phyloP scores from a whole-genome alignment of 2,113 vertebrate genomes.

The Thalassarche chlororhynchos region DNA sequence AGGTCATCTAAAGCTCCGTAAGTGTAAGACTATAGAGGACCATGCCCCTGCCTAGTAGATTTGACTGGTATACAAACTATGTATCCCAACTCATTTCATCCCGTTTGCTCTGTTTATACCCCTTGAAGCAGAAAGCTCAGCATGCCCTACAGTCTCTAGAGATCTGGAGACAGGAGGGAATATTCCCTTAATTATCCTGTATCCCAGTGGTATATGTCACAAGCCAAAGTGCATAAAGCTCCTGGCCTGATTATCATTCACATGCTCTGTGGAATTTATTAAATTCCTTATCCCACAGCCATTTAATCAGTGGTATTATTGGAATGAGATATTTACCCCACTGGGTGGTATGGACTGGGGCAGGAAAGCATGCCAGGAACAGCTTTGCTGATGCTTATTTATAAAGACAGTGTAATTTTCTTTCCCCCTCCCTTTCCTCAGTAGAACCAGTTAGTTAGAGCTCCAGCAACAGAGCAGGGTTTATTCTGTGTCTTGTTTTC shows the following conservation, averaged over 20 bases:
- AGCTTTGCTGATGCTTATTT: conserved; percentile 47
- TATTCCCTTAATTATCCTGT: conserved; percentile 43
- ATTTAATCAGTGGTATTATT: conserved; percentile 44
- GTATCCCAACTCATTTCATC: background rate
- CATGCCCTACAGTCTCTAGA: background rate
- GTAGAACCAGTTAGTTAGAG: conserved; percentile 10
- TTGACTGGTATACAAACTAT: conserved; percentile 5
- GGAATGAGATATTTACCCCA: conserved; percentile 52
- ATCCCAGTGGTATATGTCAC: conserved; percentile 11
- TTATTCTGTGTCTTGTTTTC: conserved; percentile 32
- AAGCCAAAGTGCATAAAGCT: conserved; percentile 52
- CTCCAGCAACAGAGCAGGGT: background rate
- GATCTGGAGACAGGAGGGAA: conserved; percentile 31
- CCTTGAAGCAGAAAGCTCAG: conserved; percentile 19
- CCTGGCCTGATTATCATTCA: conserved; percentile 46
- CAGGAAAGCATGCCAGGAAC: conserved; percentile 46
- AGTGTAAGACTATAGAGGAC: background rate
- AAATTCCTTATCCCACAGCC: conserved; percentile 65
- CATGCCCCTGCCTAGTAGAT: background rate
- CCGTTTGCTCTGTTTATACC: conserved; percentile 22
- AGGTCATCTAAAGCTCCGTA: background rate
- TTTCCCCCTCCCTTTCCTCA: background rate
- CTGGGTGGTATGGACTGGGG: conserved; percentile 34
- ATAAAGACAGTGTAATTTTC: conserved; percentile 31
- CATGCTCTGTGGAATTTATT: conserved; percentile 58